Evolutionary conservation across 2,113 vertebrate genomes (phyloP).

Genomic region (Nycticryphes semicollaris): DNA sequence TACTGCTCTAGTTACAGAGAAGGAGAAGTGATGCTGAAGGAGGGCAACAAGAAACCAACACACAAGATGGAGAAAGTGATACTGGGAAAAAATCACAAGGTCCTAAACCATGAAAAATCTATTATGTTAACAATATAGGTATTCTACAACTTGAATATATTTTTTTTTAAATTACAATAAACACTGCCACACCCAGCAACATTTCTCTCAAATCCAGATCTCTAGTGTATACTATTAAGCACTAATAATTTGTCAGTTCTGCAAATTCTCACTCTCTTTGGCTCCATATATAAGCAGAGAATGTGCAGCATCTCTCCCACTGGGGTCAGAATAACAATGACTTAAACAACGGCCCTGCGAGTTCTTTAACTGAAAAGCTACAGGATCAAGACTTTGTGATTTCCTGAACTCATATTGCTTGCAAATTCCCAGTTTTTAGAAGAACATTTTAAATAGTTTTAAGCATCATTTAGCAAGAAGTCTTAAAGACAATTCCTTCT

Average conservation of each 20-base stretch:
- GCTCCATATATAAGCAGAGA: background rate
- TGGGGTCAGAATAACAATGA: background rate
- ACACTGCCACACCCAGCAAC: background rate
- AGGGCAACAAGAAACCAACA: background rate
- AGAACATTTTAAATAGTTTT: background rate
- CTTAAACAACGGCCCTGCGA: background rate
- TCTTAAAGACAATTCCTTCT: background rate
- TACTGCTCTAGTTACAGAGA: background rate
- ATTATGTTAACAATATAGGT: background rate
- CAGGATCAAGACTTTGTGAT: background rate
- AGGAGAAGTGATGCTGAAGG: background rate
- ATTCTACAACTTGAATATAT: background rate
- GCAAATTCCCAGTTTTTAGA: background rate
- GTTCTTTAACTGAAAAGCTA: background rate
- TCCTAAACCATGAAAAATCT: background rate
- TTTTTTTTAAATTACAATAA: background rate
- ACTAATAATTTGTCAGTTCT: background rate
- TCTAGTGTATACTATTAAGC: background rate
- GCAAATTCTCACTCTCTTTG: background rate
- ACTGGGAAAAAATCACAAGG: background rate
- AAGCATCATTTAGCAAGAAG: background rate
- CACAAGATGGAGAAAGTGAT: background rate
- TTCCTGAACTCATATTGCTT: background rate
- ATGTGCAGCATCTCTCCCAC: background rate
- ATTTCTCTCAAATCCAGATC: background rate